Evolutionary conservation across 1,140 invertebrate species (phyloP), one percentile per base, ranked within the genome.

Genomic region (Vanessa tameamea): DNA sequence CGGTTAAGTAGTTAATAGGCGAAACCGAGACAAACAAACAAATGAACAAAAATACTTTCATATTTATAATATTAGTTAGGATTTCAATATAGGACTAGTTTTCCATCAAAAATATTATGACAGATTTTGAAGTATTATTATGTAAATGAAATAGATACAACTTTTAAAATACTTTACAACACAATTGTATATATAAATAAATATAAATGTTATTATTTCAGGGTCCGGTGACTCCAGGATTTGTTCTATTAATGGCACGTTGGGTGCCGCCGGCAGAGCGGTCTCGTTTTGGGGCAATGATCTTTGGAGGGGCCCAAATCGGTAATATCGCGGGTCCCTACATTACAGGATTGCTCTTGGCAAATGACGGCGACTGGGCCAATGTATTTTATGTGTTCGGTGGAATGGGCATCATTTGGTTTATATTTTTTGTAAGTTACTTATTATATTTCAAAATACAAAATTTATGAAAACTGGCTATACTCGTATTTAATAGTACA

Each of bases 371-470:
- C 5, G 95, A 95, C 23, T 97, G 96, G 96, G 94, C 95, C 0
- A 94, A 95, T 11, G 96, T 97, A 0, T 97, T 97, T 86, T 97
- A 97, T 84, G 93, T 97, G n/a, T 98, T 98, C 87, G 97, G 97
- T 78, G 92, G 93, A 48, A 77, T 96, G 0, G 96, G 96, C 5
- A 86, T 96, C 2, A 72, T 96, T 3, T 97, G 96, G 96, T 96
- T 96, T 73, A 72, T 96, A 16, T 87, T 96, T 64, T 97, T 96
- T 94, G 93, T 95, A 87, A 93, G 90, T 89, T 69, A 20, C 5
- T n/a, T 57, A 12, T 57, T 57, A 57, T n/a, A 50, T 50, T 12
- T 14, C 1, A 15, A 50, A 14, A n/a, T 14, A 50, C n/a, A 15
- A 15, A 50, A 15, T 50, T 15, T 3, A 50, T 50, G 0, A 15